phyloP scores from a whole-genome alignment of 2,113 vertebrate genomes.

The Gasterosteus nipponicus region DNA sequence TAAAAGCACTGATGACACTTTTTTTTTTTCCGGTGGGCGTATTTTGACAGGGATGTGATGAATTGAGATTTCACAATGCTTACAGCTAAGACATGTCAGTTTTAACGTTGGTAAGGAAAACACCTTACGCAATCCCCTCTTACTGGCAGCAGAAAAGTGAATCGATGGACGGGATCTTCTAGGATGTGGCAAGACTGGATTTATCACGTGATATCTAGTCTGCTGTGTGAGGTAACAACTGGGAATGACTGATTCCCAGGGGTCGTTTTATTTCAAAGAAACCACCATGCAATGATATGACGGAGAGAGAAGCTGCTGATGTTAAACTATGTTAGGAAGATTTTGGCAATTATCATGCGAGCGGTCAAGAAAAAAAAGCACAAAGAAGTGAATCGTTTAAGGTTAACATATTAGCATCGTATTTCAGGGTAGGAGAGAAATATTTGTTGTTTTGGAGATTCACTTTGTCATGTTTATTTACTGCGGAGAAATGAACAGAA shows the following conservation, averaged over 20 bases:
- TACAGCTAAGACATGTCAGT: not conserved
- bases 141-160: not conserved
- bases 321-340: not conserved
- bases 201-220: not conserved
- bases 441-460: not conserved
- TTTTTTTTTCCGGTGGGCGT: not conserved
- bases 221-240: slow-evolving; percentile 15
- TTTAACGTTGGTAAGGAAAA: slow-evolving; percentile 10
- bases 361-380: not conserved
- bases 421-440: not conserved
- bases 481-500: not conserved
- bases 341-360: not conserved
- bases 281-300: not conserved
- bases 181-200: slow-evolving; percentile 28
- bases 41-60: slow-evolving; percentile 23
- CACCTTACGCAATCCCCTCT: not conserved
- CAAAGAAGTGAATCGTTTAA: not conserved
- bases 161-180: not conserved
- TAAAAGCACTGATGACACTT: not conserved
- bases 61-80: slow-evolving; percentile 48
- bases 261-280: slow-evolving; percentile 5
- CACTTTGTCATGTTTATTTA: not conserved
- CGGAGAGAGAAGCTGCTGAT: not conserved
- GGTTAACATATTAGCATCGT: not conserved
- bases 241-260: slow-evolving; percentile 9